Evolutionary conservation across 2,113 vertebrate species (phyloP).

Genomic region (Anseranas semipalmata): DNA sequence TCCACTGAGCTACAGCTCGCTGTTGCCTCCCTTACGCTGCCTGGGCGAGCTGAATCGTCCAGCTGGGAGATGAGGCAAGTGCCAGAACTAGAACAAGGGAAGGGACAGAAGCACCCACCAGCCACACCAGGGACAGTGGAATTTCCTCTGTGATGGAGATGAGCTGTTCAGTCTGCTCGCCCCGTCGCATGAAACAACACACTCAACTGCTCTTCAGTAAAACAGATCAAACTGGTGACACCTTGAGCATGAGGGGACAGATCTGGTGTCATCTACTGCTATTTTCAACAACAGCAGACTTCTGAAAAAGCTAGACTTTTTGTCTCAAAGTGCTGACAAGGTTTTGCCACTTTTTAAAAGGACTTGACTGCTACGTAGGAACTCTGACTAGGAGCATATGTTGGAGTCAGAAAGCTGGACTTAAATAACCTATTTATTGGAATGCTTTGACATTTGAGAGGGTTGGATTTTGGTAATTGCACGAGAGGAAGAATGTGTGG

Average conservation of each 20-base stretch:
- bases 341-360: background rate
- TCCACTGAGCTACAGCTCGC: background rate
- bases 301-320: background rate
- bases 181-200: background rate
- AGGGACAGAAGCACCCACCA: background rate
- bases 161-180: background rate
- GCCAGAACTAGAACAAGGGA: background rate
- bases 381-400: background rate
- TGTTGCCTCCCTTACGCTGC: background rate
- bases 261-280: rapidly evolving
- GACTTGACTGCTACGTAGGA: background rate
- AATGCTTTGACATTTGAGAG: background rate
- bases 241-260: background rate
- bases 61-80: background rate
- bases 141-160: background rate
- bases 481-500: background rate
- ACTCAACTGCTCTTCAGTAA: background rate
- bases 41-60: background rate
- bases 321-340: background rate
- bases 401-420: background rate
- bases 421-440: background rate
- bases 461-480: background rate
- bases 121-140: rapidly evolving
- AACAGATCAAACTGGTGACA: background rate
- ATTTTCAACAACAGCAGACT: background rate